Conservation (phyloP, 2,797 vertebrate species). For the Poliocrania exsul region DNA sequence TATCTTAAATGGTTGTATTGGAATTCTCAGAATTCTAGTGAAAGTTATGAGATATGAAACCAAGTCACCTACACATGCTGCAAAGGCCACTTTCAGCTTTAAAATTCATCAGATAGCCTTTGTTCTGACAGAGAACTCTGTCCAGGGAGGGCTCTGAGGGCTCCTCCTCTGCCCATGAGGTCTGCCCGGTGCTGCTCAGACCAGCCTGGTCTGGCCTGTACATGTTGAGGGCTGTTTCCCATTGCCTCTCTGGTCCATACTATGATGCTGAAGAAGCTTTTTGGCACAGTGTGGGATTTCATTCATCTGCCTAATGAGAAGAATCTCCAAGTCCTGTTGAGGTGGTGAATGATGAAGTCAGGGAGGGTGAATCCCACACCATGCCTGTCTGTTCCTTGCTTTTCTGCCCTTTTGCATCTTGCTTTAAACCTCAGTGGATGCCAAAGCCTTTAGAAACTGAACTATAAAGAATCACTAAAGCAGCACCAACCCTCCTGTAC, state of each 20-base stretch:
- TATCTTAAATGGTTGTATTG: neutral
- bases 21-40: neutral
- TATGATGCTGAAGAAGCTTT: neutral
- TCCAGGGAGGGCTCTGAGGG: neutral
- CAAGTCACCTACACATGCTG: neutral
- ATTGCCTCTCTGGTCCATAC: neutral
- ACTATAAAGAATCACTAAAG: neutral
- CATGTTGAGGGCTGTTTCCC: neutral
- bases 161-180: fast-evolving
- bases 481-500: neutral
- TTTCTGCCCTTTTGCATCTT: neutral
- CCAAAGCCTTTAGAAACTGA: neutral
- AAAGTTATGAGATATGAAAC: neutral
- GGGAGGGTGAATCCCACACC: neutral
- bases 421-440: neutral
- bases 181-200: neutral
- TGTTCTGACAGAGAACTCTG: neutral
- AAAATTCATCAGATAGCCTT: neutral
- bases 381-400: neutral
- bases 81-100: neutral
- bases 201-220: neutral
- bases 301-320: neutral
- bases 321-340: neutral
- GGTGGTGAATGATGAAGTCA: neutral
- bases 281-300: neutral